Base-by-base conservation (phyloP, 2,888 invertebrate genomes). In the Galerucella calmariensis region DNA sequence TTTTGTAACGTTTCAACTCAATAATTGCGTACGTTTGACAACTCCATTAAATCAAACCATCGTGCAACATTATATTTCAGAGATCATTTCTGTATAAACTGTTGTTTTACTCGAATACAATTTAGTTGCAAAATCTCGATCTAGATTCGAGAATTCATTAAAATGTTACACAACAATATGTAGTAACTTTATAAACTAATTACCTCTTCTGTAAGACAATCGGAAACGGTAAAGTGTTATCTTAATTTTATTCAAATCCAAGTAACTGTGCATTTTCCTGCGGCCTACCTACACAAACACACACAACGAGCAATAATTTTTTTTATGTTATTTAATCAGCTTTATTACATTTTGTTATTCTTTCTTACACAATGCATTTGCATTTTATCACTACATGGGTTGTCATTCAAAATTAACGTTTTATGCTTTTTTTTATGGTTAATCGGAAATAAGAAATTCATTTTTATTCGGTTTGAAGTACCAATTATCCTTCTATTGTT, bases 181-280 rank as follows among this genome's bases (percentile, higher is more conserved):
- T 65, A 58, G 63, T 71, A 51, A 62, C 27, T 69, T 48, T 51
- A 63, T 69, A 69, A 65, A 71, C 71, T 71, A 71, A 71, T 71
- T 71, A 71, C 56, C 61, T 65, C 63, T 20, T 44, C 20, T 59
- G 48, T 62, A 68, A 71, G 65, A 75, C 75, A 75, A 72, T 75
- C 75, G 68, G 69, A 67, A 75, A 75, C 75, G 68, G 75, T 69
- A 75, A 70, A 75, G 53, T 63, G 58, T 74, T 74, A 74, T 70
- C 70, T 71, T 67, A 59, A 65, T 75, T 72, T 68, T 63, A 75
- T 72, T 68, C 72, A 72, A 46, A 72, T 71, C 56, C 44, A 65
- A 44, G 16, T 65, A 71, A 71, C 71, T 63, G 71, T 71, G 63
- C 53, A 58, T 71, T 65, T 71, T 58, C 71, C 41, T 65, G 56